phyloP scores from a whole-genome alignment of 2,888 invertebrate genomes.

The Epistrophe eligans region DNA sequence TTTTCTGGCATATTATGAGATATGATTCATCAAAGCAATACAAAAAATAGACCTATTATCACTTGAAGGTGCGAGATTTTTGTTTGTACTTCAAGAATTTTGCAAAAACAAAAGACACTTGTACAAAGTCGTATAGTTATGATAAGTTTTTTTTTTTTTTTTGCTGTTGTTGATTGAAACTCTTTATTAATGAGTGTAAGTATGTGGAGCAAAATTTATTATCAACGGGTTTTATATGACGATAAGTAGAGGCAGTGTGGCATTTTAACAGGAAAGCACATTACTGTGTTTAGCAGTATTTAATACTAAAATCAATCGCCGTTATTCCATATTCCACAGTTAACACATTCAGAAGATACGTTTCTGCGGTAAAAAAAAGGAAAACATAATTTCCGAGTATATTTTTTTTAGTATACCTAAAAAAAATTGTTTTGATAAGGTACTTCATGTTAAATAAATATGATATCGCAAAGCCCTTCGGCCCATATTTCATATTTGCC shows the following conservation, averaged over 20 bases:
- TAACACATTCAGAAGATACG: not conserved
- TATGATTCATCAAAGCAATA: not conserved
- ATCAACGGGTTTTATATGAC: not conserved
- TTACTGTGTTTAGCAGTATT: not conserved
- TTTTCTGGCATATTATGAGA: not conserved
- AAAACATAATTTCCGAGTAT: too few species aligned
- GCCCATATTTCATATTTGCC: too few species aligned
- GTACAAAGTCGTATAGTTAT: not conserved
- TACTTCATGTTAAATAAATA: not conserved
- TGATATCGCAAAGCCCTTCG: too few species aligned
- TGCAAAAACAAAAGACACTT: not conserved
- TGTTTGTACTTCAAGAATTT: not conserved
- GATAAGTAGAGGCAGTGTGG: not conserved
- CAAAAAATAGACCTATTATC: not conserved
- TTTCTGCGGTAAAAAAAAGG: not conserved
- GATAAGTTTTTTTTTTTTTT: not conserved
- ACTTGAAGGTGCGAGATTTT: slow-evolving; percentile 1
- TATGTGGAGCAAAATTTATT: not conserved
- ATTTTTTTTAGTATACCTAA: too few species aligned
- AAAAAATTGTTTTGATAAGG: not conserved
- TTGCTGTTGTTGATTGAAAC: not conserved
- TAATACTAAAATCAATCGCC: not conserved
- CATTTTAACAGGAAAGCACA: not conserved
- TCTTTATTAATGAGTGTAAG: not conserved
- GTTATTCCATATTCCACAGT: not conserved